Evolutionary conservation across 2,888 invertebrate species (phyloP), one percentile per base, ranked within the genome.

Genomic region (Sussaba pulchella): DNA sequence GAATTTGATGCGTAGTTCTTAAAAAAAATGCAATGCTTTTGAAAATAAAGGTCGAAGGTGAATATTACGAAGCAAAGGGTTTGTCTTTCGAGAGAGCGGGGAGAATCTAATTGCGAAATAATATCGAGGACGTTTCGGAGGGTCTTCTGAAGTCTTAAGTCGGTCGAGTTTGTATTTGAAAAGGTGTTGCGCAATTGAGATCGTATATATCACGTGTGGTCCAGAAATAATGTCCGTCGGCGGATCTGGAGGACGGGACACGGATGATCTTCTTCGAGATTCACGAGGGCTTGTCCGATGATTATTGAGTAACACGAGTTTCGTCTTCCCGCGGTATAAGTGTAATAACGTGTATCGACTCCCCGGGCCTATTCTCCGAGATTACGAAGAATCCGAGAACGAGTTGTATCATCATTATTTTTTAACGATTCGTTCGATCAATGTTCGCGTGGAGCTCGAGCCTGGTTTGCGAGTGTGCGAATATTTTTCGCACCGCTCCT

Each of bases 321-420:
- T 57, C 57, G 17, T 57, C 57, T 57, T 57, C 31, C 8, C 31
- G 14, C 14, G 1, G 17, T 36, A 43, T n/a, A 43, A n/a, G n/a
- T n/a, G n/a, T 43, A 12, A 2, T 57, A 31, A 31, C 26, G 12
- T 54, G 14, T 36, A 57, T 57, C 14, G 3, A 17, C 6, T 17
- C 31, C 36, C 0, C 31, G 8, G 31, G 17, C 31, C 31, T 31
- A n/a, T n/a, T 9, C n/a, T 31, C n/a, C 54, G 17, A 57, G 8
- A 10, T 31, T 31, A 6, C 31, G 57, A 17, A 9, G 57, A 9
- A 26, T 9, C 57, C 17, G 0, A 26, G 17, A 57, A 57, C 14
- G 17, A 31, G 31, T 57, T 2, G 14, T 17, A 36, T 57, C 31
- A 12, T 54, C 54, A n/a, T 26, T 6, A 12, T 26, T 31, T n/a